Conservation (phyloP, 2,797 vertebrate species). For the Syngnathus acus region DNA sequence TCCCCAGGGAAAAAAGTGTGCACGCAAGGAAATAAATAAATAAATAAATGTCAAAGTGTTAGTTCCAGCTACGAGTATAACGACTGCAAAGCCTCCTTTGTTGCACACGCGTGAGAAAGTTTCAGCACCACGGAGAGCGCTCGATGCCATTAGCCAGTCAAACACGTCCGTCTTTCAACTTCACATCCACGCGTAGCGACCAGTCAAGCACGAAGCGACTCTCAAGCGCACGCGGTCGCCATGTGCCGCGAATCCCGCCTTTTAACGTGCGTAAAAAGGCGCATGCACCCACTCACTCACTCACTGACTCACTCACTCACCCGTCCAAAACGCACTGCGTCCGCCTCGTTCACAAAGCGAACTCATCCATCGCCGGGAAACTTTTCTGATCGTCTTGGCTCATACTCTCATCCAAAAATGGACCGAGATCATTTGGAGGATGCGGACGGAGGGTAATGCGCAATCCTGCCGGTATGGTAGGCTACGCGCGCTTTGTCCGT, state of each 20-base stretch:
- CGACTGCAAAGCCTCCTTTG: no score
- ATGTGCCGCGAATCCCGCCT: no score
- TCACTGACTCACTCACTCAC: not conserved
- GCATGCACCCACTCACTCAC: not conserved
- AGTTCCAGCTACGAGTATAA: no score
- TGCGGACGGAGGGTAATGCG: not conserved
- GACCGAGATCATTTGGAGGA: not conserved
- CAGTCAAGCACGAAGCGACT: not conserved
- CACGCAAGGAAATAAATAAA: no score
- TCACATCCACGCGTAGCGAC: conserved; percentile 11
- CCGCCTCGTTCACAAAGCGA: not conserved
- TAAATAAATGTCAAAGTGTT: no score
- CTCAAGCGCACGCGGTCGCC: not conserved
- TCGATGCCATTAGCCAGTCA: conserved; percentile 27
- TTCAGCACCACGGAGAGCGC: conserved; percentile 62
- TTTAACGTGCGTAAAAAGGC: not conserved
- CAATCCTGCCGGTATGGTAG: not conserved
- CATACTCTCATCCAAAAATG: not conserved
- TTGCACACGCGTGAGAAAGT: conserved; percentile 43
- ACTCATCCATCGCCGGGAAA: not conserved
- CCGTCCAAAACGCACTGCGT: not conserved
- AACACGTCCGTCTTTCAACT: conserved; percentile 32
- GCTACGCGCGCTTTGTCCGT: not conserved
- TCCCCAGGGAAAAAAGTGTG: no score
- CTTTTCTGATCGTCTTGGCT: not conserved